Conservation (phyloP, 2,113 vertebrate genomes). For the Protomyctophum bolini region DNA sequence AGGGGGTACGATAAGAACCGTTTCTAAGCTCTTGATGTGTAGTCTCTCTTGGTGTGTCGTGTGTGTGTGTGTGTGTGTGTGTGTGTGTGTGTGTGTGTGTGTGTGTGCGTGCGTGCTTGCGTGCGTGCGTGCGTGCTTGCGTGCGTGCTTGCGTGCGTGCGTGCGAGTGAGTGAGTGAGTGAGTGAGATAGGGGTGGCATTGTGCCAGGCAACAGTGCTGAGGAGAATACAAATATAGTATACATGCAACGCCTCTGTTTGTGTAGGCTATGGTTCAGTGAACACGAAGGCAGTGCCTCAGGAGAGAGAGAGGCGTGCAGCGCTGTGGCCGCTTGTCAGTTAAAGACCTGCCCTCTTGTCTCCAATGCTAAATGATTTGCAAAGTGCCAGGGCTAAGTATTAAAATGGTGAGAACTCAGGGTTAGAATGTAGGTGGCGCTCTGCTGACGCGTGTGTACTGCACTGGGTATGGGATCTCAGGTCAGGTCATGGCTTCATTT, state of each 20-base stretch:
- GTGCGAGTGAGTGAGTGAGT: constrained; percentile 2
- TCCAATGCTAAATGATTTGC: constrained; percentile 14
- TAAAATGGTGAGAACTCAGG: neutral
- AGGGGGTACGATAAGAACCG: constrained; percentile 57
- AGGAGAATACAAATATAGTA: constrained; percentile 46
- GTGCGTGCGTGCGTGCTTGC: constrained; percentile 1
- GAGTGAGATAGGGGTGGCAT: constrained; percentile 9
- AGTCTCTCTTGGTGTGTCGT: neutral
- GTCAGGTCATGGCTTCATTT: neutral
- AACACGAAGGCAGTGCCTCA: constrained; percentile 33
- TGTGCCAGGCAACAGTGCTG: neutral
- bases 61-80: neutral
- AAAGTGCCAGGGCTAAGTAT: constrained; percentile 13
- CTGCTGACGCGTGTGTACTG: neutral
- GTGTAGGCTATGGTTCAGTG: constrained; percentile 31
- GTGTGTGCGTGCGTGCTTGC: neutral
- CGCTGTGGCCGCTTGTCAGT: constrained; percentile 39
- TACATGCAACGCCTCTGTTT: constrained; percentile 39
- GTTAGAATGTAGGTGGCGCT: neutral
- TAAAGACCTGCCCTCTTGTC: constrained; percentile 18
- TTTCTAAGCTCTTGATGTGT: constrained; percentile 25
- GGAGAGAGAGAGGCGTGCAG: constrained; percentile 9
- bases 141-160: constrained; percentile 2
- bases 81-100: neutral
- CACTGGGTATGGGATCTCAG: neutral